A percentile compares a stretch with the other conserved stretches of the same genome.
Evolutionary conservation across 2,888 invertebrate genomes (phyloP).

Genomic region (Himalopsyche tibetana): DNA sequence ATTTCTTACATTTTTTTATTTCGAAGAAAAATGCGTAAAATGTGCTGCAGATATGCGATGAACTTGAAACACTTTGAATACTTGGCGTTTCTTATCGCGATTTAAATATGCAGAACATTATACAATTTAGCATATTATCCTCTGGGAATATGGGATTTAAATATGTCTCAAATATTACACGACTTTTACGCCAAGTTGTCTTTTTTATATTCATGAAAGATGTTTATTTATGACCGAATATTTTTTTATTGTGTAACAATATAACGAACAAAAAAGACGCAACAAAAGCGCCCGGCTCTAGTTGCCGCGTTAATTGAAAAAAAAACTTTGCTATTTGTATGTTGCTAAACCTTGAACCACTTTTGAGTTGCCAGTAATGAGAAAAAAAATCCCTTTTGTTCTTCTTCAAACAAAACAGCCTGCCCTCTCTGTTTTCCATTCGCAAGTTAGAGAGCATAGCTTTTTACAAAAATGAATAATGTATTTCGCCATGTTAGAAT

Average conservation of each 20-base stretch:
- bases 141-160: too few species aligned
- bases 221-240: conserved; percentile 13
- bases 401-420: conserved; percentile 42
- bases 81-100: too few species aligned
- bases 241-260: background rate
- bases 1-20: too few species aligned
- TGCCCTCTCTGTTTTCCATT: conserved; percentile 41
- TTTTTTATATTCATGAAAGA: too few species aligned
- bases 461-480: conserved; percentile 40
- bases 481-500: conserved; percentile 42
- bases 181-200: too few species aligned
- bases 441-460: conserved; percentile 40
- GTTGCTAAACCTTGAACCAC: conserved; percentile 40
- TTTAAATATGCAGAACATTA: too few species aligned
- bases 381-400: conserved; percentile 36
- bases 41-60: too few species aligned
- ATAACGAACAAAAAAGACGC: conserved; percentile 16
- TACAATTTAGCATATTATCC: too few species aligned
- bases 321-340: conserved; percentile 27
- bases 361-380: conserved; percentile 40
- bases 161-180: too few species aligned
- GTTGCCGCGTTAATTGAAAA: conserved; percentile 37
- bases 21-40: too few species aligned
- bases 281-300: conserved; percentile 22
- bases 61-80: too few species aligned